Base-by-base conservation (phyloP, 2,797 vertebrate species). In the Synaphobranchus kaupii region DNA sequence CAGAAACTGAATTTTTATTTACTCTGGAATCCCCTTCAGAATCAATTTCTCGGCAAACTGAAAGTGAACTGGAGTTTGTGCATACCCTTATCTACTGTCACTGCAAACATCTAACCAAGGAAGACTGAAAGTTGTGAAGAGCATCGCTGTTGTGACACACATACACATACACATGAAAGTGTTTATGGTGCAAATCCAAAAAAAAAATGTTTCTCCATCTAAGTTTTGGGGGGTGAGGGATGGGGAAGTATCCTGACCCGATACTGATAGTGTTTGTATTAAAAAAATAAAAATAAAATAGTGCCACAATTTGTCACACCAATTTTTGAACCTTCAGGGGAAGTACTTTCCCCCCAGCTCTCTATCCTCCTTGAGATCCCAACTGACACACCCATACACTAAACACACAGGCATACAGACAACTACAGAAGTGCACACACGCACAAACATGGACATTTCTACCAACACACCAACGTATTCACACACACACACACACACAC, bases 391-490 rank as follows among this genome's bases (percentile, higher is more conserved):
- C n/a, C 28, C 47, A 76, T 20, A 76, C 31, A 76, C 66, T 15
- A 17, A 34, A 73, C 31, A 28, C 68, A 73, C 28, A 73, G 28
- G 31, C 68, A 73, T 9, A 76, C 12, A 76, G 28, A 34, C 66
- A 71, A 10, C 28, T 31, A 71, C 9, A 56, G 44, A 54, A 28
- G 22, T 31, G 89, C 28, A 34, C 76, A 63, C 54, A 52, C 52
- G 80, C 76, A 73, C 31, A 86, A 28, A 4, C 80, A 88, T 84
- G 88, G 73, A 88, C 52, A 90, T 86, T 89, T 83, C 80, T 50
- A 78, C 56, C 71, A 48, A 80, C 83, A 58, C 20, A 58, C 81
- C 73, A 44, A 83, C 17, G 63, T 47, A 84, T 28, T 44, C 25
- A 88, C 81, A 66, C 71, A 76, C 83, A 85, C 78, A 58, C 85